Conservation (phyloP, 1,140 invertebrate genomes). For the Hyles vespertilio region DNA sequence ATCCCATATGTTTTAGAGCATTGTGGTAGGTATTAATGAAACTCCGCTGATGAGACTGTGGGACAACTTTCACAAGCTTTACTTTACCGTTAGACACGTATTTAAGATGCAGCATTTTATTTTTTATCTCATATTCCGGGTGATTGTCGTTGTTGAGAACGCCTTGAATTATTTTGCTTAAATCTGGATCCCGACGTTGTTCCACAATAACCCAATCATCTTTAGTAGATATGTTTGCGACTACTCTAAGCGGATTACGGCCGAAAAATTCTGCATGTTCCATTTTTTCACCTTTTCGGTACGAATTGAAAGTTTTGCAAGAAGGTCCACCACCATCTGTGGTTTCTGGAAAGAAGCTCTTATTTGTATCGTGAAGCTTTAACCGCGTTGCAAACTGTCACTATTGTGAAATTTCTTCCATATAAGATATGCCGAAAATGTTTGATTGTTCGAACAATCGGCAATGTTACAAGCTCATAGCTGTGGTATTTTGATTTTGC, state of each 20-base stretch:
- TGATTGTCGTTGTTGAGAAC: background rate
- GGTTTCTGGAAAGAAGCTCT: constrained; percentile 37
- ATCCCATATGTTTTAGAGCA: constrained; percentile 16
- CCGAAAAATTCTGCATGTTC: constrained; percentile 16
- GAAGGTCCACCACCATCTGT: constrained; percentile 43
- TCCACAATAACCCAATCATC: background rate
- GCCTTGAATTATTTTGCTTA: too few relatives aligned
- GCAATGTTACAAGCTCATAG: constrained; percentile 55
- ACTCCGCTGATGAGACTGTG: constrained; percentile 21
- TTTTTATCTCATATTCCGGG: background rate
- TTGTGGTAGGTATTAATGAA: constrained; percentile 19
- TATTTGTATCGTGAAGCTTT: constrained; percentile 29
- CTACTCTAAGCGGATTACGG: constrained; percentile 13
- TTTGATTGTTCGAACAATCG: constrained; percentile 33
- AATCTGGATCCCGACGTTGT: constrained; percentile 3
- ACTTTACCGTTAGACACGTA: background rate
- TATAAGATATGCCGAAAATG: constrained; percentile 39
- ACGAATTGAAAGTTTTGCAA: constrained; percentile 26
- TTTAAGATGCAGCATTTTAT: background rate
- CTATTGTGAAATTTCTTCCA: too few relatives aligned
- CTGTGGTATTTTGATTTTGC: constrained; percentile 37
- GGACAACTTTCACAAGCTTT: constrained; percentile 14
- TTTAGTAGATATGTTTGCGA: constrained; percentile 9
- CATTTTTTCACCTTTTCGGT: constrained; percentile 17
- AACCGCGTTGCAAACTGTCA: too few relatives aligned